Evolutionary conservation across 2,888 invertebrate species (phyloP).

Genomic region (Entomobrya proxima): DNA sequence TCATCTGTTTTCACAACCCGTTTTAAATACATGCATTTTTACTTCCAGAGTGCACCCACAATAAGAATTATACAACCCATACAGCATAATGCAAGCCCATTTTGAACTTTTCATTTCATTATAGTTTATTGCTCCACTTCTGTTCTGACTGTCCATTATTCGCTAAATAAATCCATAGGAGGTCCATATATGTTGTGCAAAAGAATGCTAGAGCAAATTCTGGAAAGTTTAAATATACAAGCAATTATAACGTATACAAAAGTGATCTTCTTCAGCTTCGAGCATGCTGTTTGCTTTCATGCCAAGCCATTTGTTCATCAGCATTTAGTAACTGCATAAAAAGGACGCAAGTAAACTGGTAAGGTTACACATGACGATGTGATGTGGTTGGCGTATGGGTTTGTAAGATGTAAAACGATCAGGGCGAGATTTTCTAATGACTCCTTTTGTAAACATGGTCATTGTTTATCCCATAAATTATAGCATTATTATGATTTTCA

Average conservation of each 20-base stretch:
- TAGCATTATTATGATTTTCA: constrained; percentile 67
- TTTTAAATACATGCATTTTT: too few relatives aligned
- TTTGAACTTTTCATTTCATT: constrained; percentile 2
- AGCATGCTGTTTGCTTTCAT: constrained; percentile 23
- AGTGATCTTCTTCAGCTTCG: background rate
- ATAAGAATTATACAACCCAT: background rate
- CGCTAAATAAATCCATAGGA: constrained; percentile 61
- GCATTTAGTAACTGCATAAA: constrained; percentile 7
- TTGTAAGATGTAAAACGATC: background rate
- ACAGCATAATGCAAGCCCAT: background rate
- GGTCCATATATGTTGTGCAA: constrained; percentile 30
- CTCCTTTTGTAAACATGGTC: constrained; percentile 66
- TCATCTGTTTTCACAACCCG: too few relatives aligned
- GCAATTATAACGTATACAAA: constrained; percentile 2
- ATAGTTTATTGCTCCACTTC: constrained; percentile 21
- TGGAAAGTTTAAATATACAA: constrained; percentile 3
- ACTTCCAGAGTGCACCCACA: too few relatives aligned
- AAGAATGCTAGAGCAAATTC: too few relatives aligned
- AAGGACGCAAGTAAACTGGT: background rate
- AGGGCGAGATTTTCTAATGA: constrained; percentile 35
- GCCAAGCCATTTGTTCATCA: background rate
- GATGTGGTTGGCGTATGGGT: background rate
- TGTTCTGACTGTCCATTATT: constrained; percentile 52
- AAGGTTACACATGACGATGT: background rate
- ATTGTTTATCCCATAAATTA: constrained; percentile 68